Base-by-base conservation (phyloP, 2,888 invertebrate species). In the Agrotis ipsilon region DNA sequence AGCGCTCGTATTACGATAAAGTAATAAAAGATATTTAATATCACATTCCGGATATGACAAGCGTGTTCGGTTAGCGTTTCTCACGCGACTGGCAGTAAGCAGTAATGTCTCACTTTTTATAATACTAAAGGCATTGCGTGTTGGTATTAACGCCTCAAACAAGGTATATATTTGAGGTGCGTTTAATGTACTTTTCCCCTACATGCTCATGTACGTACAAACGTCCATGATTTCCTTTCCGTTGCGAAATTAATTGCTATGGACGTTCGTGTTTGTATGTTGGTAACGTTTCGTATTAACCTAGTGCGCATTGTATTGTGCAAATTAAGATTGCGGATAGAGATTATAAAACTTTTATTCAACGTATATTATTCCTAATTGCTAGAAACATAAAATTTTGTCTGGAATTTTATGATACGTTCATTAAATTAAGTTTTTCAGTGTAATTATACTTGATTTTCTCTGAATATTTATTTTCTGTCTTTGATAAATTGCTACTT, bases 221-320 rank as follows among this genome's bases (percentile, higher is more conserved):
- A 80, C 75, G 85, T 82, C 82, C 75, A 84, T 78, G 85, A 87
- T 91, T 92, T 90, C 89, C 89, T 89, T 89, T 90, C 81, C 75
- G 84, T 88, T 88, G 86, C 87, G 81, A 89, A 89, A 89, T 83
- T 86, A 87, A 88, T 89, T 85, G 76, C 68, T 68, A 78, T 74
- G 57, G 52, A 58, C 43, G 73, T 27, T 60, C 57, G 57, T 72
- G 74, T 65, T 88, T 83, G 84, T 83, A 82, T 85, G 83, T 64
- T 65, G 58, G 55, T 79, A 81, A 72, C 71, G 71, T 51, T 78
- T 75, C 70, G 68, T 78, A 83, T 74, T 82, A 80, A 72, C 77
- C 73, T 57, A 75, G 54, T 81, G 72, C 62, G 59, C 63, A 68
- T 70, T 83, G 73, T 65, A 60, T 66, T 80, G 51, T 67, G 57